phyloP scores from a whole-genome alignment of 2,888 invertebrate species.

The Acrocyrtus sp. region DNA sequence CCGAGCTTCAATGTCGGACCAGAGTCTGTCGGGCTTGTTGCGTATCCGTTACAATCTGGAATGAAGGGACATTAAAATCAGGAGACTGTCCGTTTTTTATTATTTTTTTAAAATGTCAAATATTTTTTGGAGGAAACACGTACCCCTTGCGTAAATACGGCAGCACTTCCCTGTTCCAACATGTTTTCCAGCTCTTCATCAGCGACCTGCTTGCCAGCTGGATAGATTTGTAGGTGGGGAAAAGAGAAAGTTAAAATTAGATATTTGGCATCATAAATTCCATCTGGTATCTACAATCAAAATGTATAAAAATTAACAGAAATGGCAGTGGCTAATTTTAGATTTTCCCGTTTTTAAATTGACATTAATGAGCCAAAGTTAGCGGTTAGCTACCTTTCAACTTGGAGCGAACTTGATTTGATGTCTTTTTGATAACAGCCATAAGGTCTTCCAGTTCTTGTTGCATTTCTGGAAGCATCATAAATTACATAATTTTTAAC shows the following conservation, averaged over 20 bases:
- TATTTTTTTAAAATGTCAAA: too few relatives aligned
- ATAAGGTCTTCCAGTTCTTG: slow-evolving; percentile 99
- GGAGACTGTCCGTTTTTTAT: too few relatives aligned
- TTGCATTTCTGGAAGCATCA: slow-evolving; percentile 85
- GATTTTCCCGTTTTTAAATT: too few relatives aligned
- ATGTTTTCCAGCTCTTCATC: slow-evolving; percentile 98
- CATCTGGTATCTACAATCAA: too few relatives aligned
- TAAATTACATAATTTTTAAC: background rate
- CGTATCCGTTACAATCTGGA: slow-evolving; percentile 57
- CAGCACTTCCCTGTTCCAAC: slow-evolving; percentile 96
- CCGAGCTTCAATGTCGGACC: slow-evolving; percentile 59
- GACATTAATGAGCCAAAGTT: too few relatives aligned
- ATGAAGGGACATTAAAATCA: slow-evolving; percentile 5
- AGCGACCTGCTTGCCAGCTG: slow-evolving; percentile 93
- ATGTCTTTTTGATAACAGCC: slow-evolving; percentile 99
- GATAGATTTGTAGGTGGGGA: too few relatives aligned
- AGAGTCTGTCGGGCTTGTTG: slow-evolving; percentile 59
- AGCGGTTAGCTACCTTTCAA: slow-evolving; percentile 42
- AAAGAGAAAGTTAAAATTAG: too few relatives aligned
- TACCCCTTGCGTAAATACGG: slow-evolving; percentile 57
- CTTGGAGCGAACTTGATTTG: slow-evolving; percentile 94
- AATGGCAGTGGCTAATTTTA: background rate
- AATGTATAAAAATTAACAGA: background rate
- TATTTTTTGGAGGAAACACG: slow-evolving; percentile 2
- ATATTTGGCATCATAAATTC: too few relatives aligned